phyloP scores from a whole-genome alignment of 2,113 vertebrate genomes.

The Euleptes europaea region DNA sequence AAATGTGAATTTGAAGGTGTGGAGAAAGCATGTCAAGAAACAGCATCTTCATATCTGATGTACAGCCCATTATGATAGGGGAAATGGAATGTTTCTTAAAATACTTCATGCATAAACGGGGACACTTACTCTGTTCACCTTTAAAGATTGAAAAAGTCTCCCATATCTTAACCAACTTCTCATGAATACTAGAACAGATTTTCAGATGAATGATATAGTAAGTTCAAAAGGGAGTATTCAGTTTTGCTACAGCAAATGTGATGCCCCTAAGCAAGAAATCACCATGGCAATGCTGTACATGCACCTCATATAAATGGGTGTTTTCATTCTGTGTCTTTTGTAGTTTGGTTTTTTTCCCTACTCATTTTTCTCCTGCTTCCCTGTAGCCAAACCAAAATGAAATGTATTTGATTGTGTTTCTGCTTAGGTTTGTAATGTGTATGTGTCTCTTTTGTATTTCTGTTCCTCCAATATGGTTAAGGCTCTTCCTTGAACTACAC shows the following conservation, averaged over 20 bases:
- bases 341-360: not conserved
- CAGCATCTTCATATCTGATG: not conserved
- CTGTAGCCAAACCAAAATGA: not conserved
- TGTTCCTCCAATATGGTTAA: too few species aligned
- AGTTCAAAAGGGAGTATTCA: not conserved
- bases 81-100: not conserved
- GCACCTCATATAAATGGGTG: not conserved
- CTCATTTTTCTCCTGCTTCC: not conserved
- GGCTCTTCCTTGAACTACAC: too few species aligned
- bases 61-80: not conserved
- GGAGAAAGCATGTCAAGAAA: slow-evolving; percentile 6
- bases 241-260: not conserved
- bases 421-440: not conserved
- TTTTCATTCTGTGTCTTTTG: not conserved
- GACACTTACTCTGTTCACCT: slow-evolving; percentile 15
- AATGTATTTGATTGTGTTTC: not conserved
- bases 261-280: not conserved
- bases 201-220: slow-evolving; percentile 4
- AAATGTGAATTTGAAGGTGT: not conserved
- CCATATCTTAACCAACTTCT: not conserved
- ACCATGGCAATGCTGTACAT: not conserved
- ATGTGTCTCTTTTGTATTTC: not conserved
- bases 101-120: not conserved
- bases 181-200: not conserved
- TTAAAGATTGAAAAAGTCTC: slow-evolving; percentile 11